These are phyloP conservation scores for Podarcis muralis DNA, from an alignment of 2,113 vertebrate genomes.

Conservation along the genomic window DNA sequence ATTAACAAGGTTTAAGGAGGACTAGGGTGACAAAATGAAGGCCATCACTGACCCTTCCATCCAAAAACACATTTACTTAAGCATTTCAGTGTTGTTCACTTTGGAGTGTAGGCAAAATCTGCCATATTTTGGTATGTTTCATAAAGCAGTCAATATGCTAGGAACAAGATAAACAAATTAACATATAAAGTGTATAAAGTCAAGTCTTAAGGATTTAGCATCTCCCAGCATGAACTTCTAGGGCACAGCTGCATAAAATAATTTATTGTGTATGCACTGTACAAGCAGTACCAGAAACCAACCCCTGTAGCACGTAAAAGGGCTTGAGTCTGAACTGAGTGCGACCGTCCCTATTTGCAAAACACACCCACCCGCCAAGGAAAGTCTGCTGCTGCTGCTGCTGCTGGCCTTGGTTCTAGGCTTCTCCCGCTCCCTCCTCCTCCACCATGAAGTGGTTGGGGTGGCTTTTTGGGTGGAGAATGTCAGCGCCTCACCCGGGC, in stretches of 20 bases:
- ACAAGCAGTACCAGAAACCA: not conserved
- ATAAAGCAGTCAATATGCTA: not conserved
- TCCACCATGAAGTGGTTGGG: not conserved
- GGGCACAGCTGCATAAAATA: not conserved
- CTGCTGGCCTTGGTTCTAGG: not conserved
- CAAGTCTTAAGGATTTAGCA: not conserved
- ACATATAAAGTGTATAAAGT: slow-evolving; percentile 13
- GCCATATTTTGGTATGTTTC: not conserved
- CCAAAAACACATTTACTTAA: not conserved
- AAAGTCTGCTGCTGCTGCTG: not conserved
- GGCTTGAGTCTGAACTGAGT: not conserved
- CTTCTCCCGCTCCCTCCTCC: not conserved
- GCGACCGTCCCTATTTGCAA: not conserved
- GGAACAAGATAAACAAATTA: not conserved
- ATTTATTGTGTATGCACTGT: slow-evolving; percentile 13
- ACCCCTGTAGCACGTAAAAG: not conserved
- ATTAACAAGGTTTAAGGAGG: not conserved
- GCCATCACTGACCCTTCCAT: not conserved
- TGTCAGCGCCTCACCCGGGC: not conserved
- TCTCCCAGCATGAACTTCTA: not conserved
- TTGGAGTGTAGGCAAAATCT: not conserved
- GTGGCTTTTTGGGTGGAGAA: not conserved
- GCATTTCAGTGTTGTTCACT: not conserved
- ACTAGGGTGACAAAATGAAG: not conserved
- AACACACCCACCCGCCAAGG: not conserved